Base-by-base conservation (phyloP, 2,888 invertebrate species). In the Drosophila anceps region DNA sequence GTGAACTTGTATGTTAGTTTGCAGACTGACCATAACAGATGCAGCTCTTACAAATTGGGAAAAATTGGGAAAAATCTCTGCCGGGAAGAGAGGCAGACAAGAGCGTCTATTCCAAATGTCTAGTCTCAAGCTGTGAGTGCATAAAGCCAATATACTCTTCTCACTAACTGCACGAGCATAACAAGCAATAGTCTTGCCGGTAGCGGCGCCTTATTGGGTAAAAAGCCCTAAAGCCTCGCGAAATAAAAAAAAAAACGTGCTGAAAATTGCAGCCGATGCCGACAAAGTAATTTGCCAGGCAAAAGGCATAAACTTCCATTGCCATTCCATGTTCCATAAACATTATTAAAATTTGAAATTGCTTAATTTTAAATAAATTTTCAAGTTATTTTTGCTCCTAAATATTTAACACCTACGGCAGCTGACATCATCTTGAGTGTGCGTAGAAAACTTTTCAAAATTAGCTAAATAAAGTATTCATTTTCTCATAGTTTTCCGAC, bases 261-360 rank as follows among this genome's bases (percentile, higher is more conserved):
- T 61, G 61, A 50, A 73, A 80, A 76, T 73, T 44, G 46, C 31
- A 24, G 9, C 33, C 31, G 24, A 62, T 44, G 68, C 73, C 79
- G 76, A 66, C 70, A 81, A 81, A 78, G 67, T 39, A 50, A 41
- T 57, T 57, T 53, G 51, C 44, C 27, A 48, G 6, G 46, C 29
- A 15, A 7, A 18, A 48, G 4, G 29, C 37, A 48, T 24, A 43
- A 69, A 43, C 43, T 41, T 64, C 57, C 13, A 48, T 44, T 33
- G 5, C 0, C 6, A 10, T 41, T 18, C 41, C 39, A 9, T 50
- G 43, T 57, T 43, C 20, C 31, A 31, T 54, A 43, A 27, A 55
- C 43, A 61, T 39, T 72, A 15, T 51, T 41, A 2, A 46, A 59
- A 64, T 67, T 67, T n/a, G 29, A 60, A 67, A 66, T 59, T 9